A percentile compares a stretch with the other conserved stretches of the same genome.
Evolutionary conservation across 2,888 invertebrate genomes (phyloP).

Genomic region (Lymantria dispar): DNA sequence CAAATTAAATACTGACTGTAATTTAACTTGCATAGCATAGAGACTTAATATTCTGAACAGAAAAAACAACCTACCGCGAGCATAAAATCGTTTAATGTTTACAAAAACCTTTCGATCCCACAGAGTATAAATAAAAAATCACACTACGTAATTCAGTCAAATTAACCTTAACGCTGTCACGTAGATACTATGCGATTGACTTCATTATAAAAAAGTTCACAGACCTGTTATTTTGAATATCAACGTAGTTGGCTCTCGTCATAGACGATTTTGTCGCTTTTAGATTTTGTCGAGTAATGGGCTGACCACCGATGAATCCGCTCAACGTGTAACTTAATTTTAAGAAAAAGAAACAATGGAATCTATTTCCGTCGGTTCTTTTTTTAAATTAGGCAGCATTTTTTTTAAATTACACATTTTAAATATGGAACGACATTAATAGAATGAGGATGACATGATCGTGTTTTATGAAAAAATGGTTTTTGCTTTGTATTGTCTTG

Average conservation of each 20-base stretch:
- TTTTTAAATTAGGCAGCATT: slow-evolving; percentile 47
- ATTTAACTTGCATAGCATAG: slow-evolving; percentile 38
- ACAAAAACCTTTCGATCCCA: slow-evolving; percentile 40
- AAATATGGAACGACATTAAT: slow-evolving; percentile 40
- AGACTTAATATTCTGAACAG: slow-evolving; percentile 31
- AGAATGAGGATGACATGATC: slow-evolving; percentile 35
- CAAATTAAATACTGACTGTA: slow-evolving; percentile 46
- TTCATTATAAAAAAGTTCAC: slow-evolving; percentile 35
- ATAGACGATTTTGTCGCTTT: slow-evolving; percentile 32
- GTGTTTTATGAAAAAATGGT: slow-evolving; percentile 26
- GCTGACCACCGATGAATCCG: slow-evolving; percentile 49
- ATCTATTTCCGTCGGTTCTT: slow-evolving; percentile 55
- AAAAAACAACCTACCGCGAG: slow-evolving; percentile 65
- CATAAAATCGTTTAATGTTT: slow-evolving; percentile 54
- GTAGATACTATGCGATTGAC: slow-evolving; percentile 49
- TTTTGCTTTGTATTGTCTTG: slow-evolving; percentile 21
- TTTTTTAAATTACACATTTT: slow-evolving; percentile 44
- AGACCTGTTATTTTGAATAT: slow-evolving; percentile 36
- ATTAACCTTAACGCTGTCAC: slow-evolving; percentile 68
- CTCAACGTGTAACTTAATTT: slow-evolving; percentile 41
- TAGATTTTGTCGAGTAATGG: slow-evolving; percentile 34
- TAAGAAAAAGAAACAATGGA: slow-evolving; percentile 45
- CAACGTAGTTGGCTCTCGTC: slow-evolving; percentile 8
- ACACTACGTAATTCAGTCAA: slow-evolving; percentile 56
- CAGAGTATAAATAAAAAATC: slow-evolving; percentile 42